Evolutionary conservation across 2,113 vertebrate species (phyloP), one percentile per base, ranked within the genome.

Genomic region (Scytalopus superciliaris): DNA sequence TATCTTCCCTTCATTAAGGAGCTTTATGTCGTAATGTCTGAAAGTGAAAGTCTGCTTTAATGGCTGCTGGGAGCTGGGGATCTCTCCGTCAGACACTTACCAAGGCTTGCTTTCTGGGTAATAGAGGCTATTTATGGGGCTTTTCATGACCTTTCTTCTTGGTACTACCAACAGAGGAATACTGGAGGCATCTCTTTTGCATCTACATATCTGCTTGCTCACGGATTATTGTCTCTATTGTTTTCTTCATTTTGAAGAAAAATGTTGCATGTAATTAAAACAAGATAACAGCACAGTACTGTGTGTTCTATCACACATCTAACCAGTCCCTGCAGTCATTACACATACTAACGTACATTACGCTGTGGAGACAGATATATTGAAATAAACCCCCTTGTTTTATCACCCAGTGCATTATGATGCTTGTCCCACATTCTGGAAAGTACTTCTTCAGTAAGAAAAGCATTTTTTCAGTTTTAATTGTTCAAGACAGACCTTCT

Each of bases 131-230:
- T 97, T 97, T 97, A 96, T 96, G 95, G 94, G 89, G 91, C 89
- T 96, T 95, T 95, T 94, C 89, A 89, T 96, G 97, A 97, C 97
- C 97, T 97, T 97, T 97, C 94, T 95, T 94, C 94, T 68, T 87
- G 76, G 57, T 94, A 96, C 90, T 96, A 62, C 87, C 93, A 77
- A 95, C 94, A 93, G 86, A 97, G 94, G 96, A 97, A 97, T 95
- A 90, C 87, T 56, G 66, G 10, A 84, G 73, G 73, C 93, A 91
- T 93, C 93, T 93, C 72, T 93, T 90, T 94, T 94, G 76, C 81
- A 93, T 97, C 88, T 89, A 45, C 93, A 66, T 96, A 94, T 96
- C 95, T 94, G 89, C 96, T 92, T 87, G 90, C 87, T 96, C 93
- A 95, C 85, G 53, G 96, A 97, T 95, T 97, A 96, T 93, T 70